These are phyloP conservation scores for Dyspetes luteomarginatus DNA, from an alignment of 2,888 invertebrate species.

Conservation along the genomic window DNA sequence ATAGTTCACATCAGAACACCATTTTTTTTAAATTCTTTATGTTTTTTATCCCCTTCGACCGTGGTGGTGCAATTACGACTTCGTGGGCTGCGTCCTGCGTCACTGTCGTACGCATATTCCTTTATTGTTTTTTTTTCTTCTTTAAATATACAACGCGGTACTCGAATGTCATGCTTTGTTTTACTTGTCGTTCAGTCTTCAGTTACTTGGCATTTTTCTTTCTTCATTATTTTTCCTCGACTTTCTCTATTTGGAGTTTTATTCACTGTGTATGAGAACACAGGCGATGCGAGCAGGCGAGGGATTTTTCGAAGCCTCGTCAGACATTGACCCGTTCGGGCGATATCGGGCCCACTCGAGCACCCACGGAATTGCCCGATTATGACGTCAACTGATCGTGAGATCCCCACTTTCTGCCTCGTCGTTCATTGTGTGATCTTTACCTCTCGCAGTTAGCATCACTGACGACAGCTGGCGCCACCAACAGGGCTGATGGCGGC, in stretches of 20 bases:
- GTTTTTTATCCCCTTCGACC: not conserved
- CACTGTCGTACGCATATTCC: conserved; percentile 22
- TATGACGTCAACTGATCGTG: conserved; percentile 73
- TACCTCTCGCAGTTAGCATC: not conserved
- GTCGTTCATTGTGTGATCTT: not conserved
- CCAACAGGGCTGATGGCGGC: not conserved
- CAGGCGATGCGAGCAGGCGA: conserved; percentile 84
- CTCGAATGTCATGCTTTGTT: not conserved
- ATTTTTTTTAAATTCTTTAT: conserved; percentile 8
- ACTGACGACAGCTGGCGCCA: conserved; percentile 1
- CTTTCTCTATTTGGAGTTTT: conserved; percentile 56
- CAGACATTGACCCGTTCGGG: conserved; percentile 90
- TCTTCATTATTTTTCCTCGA: conserved; percentile 10
- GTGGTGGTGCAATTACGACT: conserved; percentile 26
- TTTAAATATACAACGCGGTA: not conserved
- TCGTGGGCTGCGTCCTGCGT: conserved; percentile 52
- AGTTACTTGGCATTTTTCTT: not conserved
- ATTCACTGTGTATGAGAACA: conserved; percentile 80
- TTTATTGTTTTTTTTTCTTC: not conserved
- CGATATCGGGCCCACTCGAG: conserved; percentile 87
- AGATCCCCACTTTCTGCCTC: not conserved
- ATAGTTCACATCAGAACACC: not conserved
- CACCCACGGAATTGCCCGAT: conserved; percentile 84
- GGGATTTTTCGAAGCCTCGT: conserved; percentile 86
- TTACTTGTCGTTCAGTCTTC: conserved; percentile 5